These are phyloP conservation scores for Hepsetus odoe DNA, from an alignment of 2,113 vertebrate genomes.

Conservation along the genomic window DNA sequence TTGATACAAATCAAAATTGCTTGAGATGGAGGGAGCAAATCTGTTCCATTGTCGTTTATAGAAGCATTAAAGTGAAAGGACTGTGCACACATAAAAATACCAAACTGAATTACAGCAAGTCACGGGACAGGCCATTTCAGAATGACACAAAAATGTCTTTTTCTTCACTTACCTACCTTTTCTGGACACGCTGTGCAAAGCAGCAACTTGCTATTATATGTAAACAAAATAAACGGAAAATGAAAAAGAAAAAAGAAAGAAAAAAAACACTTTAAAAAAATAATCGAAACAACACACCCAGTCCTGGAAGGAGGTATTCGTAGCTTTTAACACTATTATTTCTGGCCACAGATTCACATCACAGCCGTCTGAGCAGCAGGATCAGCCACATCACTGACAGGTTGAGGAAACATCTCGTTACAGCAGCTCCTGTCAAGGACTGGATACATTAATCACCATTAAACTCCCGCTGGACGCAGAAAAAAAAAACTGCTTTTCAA, in stretches of 20 bases:
- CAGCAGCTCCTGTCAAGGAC: too few relatives aligned
- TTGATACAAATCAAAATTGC: conserved; percentile 89
- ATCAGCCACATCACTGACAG: too few relatives aligned
- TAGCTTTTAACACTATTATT: background rate
- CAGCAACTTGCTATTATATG: too few relatives aligned
- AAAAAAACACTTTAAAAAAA: background rate
- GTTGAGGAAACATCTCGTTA: too few relatives aligned
- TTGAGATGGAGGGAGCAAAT: conserved; percentile 84
- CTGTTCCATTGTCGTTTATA: conserved; percentile 93
- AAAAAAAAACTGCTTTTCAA: too few relatives aligned
- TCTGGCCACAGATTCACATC: background rate
- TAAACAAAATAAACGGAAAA: too few relatives aligned
- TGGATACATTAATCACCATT: too few relatives aligned
- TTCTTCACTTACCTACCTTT: too few relatives aligned
- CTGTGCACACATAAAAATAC: background rate
- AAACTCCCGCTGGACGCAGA: too few relatives aligned
- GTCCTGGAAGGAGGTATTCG: background rate
- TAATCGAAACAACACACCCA: background rate
- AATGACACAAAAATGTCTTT: too few relatives aligned
- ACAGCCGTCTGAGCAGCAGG: background rate
- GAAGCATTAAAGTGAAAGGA: conserved; percentile 90
- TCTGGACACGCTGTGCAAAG: too few relatives aligned
- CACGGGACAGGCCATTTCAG: too few relatives aligned
- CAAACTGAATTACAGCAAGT: background rate
- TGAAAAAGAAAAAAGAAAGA: background rate